Evolutionary conservation across 2,113 vertebrate species (phyloP), one percentile per base, ranked within the genome.

Genomic region (Axis porcinus): DNA sequence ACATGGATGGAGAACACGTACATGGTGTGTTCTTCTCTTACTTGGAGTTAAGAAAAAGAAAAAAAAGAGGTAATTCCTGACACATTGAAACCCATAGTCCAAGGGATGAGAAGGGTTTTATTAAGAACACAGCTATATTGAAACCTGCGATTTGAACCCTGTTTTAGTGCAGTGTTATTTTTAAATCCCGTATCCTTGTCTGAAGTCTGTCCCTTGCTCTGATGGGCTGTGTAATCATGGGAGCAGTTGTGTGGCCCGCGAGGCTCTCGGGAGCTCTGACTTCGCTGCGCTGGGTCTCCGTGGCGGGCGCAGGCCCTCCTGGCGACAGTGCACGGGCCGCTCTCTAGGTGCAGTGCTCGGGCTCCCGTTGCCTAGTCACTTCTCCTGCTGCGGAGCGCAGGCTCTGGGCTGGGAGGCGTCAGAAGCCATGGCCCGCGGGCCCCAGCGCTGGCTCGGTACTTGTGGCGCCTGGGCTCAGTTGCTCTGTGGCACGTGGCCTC

Each of bases 341-440:
- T 4, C 12, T 43, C 23, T 1, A 43, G 23, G 36, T 3, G 21
- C 21, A 1, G 67, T 1, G 36, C 21, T 3, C 0, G 0, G 64
- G 11, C 21, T 25, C 5, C 36, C 21, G 0, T 13, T 3, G 5
- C 70, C 43, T 7, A 6, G 67, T 1, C 5, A 6, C 70, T 43
- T 43, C 36, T 43, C 70, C 7, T 30, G 70, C 36, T 43, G 36
- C 12, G 12, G 70, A 43, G 36, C 23, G 0, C 5, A 0, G 36
- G 70, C 36, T 27, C 23, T 14, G 70, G 40, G 70, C 70, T 7
- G 2, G 6, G 5, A 43, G 70, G 70, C 40, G 1, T 27, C 70
- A 27, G 40, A 7, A 7, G 70, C 40, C 43, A 12, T 7, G 70
- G 70, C 70, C 36, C 3, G 23, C 1, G 3, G 36, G 36, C 70